These are phyloP conservation scores for Drosophila engyochracea DNA, from an alignment of 2,888 invertebrate genomes.

Conservation along the genomic window DNA sequence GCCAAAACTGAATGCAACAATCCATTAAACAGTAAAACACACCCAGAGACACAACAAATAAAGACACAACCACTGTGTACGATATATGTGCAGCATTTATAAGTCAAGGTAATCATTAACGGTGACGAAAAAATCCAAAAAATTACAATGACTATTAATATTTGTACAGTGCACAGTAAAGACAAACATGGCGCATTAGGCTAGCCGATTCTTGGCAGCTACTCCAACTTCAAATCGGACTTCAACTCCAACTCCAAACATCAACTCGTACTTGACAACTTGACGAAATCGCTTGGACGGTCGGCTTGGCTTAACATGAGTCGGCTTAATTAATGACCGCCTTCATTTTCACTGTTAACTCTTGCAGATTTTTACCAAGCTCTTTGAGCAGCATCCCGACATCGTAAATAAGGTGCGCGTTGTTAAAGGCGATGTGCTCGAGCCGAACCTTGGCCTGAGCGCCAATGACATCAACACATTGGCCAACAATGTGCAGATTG, in stretches of 20 bases:
- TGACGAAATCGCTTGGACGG: neutral
- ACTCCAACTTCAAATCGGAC: slow-evolving; percentile 10
- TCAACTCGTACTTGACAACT: slow-evolving; percentile 3
- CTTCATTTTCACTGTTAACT: slow-evolving; percentile 28
- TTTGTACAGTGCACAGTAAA: slow-evolving; percentile 29
- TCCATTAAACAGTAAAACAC: slow-evolving; percentile 24
- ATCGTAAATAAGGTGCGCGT: slow-evolving; percentile 88
- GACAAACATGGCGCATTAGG: slow-evolving; percentile 36
- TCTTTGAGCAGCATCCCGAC: slow-evolving; percentile 87
- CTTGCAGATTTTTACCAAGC: slow-evolving; percentile 86
- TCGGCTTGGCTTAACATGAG: slow-evolving; percentile 13
- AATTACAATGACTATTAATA: slow-evolving; percentile 74
- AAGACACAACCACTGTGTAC: slow-evolving; percentile 2
- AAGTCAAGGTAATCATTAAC: slow-evolving; percentile 75
- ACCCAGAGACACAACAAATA: slow-evolving; percentile 6
- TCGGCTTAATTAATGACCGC: slow-evolving; percentile 40
- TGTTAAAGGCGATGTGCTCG: slow-evolving; percentile 89
- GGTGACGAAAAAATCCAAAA: slow-evolving; percentile 60
- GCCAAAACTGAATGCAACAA: slow-evolving; percentile 26
- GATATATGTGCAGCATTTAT: slow-evolving; percentile 48
- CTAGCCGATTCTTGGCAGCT: slow-evolving; percentile 49
- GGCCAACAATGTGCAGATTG: slow-evolving; percentile 88
- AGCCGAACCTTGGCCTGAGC: slow-evolving; percentile 87
- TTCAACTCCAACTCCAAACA: slow-evolving; percentile 6
- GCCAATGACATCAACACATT: slow-evolving; percentile 87